These are phyloP conservation scores for Beaufortia kweichowensis DNA, from an alignment of 2,113 vertebrate genomes.

Conservation along the genomic window DNA sequence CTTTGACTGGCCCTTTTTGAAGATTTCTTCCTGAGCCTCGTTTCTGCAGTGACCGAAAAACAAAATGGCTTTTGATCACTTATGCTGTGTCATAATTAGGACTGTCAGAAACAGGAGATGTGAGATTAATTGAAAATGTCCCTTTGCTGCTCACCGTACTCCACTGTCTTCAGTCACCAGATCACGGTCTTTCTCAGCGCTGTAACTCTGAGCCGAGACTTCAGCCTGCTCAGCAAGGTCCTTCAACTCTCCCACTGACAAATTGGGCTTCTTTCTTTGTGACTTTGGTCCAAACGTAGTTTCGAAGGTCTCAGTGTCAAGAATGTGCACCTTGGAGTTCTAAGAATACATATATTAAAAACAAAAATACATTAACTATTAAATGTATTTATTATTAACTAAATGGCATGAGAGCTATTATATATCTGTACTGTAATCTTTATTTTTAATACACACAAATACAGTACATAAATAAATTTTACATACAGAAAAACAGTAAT, in stretches of 20 bases:
- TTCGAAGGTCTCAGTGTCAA: slow-evolving; percentile 95
- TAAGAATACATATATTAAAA: slow-evolving; percentile 55
- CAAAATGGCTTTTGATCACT: not conserved
- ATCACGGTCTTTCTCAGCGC: slow-evolving; percentile 83
- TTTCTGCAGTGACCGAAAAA: slow-evolving; percentile 68
- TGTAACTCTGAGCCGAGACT: slow-evolving; percentile 77
- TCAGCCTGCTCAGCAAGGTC: slow-evolving; percentile 84
- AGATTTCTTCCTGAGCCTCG: slow-evolving; percentile 91
- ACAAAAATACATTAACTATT: not conserved
- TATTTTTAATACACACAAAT: no score
- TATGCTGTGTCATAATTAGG: not conserved
- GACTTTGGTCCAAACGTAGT: slow-evolving; percentile 93
- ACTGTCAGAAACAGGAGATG: no score
- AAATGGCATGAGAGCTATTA: not conserved
- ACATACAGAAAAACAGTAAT: not conserved
- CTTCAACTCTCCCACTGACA: slow-evolving; percentile 82
- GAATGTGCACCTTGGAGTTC: slow-evolving; percentile 95
- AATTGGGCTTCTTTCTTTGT: slow-evolving; percentile 89
- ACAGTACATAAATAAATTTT: no score
- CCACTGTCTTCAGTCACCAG: slow-evolving; percentile 88
- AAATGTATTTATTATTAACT: no score
- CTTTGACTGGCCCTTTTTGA: slow-evolving; percentile 95
- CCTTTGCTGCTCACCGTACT: slow-evolving; percentile 78
- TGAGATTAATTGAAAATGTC: no score
- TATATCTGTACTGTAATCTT: not conserved